A percentile compares a stretch with the other conserved stretches of the same genome.
phyloP scores from a whole-genome alignment of 2,888 invertebrate species.

The Pomacea canaliculata region DNA sequence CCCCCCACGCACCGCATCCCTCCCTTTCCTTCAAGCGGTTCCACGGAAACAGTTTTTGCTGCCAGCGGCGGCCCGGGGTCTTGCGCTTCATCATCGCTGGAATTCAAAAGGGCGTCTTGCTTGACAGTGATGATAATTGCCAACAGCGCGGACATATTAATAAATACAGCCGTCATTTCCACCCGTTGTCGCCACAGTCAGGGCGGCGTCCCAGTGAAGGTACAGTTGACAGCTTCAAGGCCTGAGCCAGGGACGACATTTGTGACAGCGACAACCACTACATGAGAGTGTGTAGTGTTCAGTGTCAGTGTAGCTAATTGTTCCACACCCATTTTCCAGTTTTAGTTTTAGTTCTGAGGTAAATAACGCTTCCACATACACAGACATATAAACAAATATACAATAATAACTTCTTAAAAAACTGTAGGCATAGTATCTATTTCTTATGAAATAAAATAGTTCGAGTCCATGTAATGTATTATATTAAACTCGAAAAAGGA shows the following conservation, averaged over 20 bases:
- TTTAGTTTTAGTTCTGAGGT: too few species aligned
- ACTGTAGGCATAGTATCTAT: too few species aligned
- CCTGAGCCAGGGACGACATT: too few species aligned
- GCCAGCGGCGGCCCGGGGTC: slow-evolving; percentile 15
- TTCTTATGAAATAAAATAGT: too few species aligned
- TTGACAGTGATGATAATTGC: slow-evolving; percentile 27
- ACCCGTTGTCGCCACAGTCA: neutral
- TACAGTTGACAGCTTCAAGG: too few species aligned
- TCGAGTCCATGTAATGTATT: too few species aligned
- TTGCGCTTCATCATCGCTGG: slow-evolving; percentile 7
- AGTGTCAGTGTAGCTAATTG: neutral
- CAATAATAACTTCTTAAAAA: too few species aligned
- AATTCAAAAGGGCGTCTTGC: slow-evolving; percentile 20
- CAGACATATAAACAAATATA: too few species aligned
- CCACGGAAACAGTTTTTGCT: slow-evolving; percentile 23
- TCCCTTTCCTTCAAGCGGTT: slow-evolving; percentile 15
- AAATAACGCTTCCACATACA: too few species aligned
- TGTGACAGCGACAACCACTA: too few species aligned
- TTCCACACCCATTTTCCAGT: too few species aligned
- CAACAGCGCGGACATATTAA: slow-evolving; percentile 20
- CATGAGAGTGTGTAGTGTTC: neutral
- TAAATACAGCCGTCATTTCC: slow-evolving; percentile 17
- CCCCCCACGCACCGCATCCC: neutral
- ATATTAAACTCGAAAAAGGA: too few species aligned
- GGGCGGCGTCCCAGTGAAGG: neutral